Conservation (phyloP, 2,888 invertebrate genomes). For the Neria commutata region DNA sequence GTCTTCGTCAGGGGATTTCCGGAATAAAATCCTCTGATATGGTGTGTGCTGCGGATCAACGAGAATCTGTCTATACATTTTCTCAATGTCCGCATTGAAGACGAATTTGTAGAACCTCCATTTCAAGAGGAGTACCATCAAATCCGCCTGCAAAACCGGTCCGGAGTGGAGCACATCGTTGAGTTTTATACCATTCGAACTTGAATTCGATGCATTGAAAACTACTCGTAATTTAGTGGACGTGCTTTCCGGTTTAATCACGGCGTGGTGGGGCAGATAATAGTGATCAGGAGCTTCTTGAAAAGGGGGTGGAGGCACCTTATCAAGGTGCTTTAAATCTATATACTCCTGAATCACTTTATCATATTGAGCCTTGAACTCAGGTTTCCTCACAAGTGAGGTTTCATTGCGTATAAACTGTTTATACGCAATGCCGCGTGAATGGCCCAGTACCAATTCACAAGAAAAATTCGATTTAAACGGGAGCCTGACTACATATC, state of each 20-base stretch:
- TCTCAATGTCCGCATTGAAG: constrained; percentile 18
- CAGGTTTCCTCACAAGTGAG: background rate
- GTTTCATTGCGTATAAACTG: background rate
- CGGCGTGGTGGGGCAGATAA: constrained; percentile 17
- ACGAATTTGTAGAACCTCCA: constrained; percentile 7
- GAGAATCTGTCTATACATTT: constrained; percentile 20
- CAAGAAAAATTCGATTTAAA: background rate
- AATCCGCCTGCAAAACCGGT: constrained; percentile 13
- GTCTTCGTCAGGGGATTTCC: background rate
- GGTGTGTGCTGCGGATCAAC: constrained; percentile 3
- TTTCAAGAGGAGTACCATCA: background rate
- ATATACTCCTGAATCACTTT: constrained; percentile 26
- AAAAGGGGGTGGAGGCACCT: background rate
- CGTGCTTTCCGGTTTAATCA: constrained; percentile 5
- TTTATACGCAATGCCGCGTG: background rate
- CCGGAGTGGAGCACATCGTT: constrained; percentile 15
- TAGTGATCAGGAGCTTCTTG: background rate
- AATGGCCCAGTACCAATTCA: background rate
- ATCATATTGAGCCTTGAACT: background rate
- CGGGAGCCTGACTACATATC: background rate
- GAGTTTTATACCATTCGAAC: constrained; percentile 4
- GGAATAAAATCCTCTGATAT: constrained; percentile 30
- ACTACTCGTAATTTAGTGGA: constrained; percentile 18
- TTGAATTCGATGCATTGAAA: constrained; percentile 19
- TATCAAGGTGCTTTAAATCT: constrained; percentile 33